Evolutionary conservation across 2,888 invertebrate species (phyloP).

Genomic region (Helleia helle): DNA sequence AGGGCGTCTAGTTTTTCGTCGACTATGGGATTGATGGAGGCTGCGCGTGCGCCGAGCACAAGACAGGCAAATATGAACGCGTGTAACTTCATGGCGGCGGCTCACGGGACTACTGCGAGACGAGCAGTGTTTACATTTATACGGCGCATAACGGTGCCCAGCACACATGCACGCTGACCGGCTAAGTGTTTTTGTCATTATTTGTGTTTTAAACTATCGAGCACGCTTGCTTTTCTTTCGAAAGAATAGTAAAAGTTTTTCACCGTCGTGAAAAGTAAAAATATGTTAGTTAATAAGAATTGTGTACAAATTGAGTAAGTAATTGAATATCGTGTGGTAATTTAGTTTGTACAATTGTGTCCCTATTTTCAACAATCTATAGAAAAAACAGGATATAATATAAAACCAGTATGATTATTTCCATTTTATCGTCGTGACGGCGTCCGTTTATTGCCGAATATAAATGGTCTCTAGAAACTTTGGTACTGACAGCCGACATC

Average conservation of each 20-base stretch:
- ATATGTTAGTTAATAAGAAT: too few species aligned
- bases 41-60: conserved; percentile 44
- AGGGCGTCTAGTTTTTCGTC: conserved; percentile 14
- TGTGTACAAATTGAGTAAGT: too few species aligned
- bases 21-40: conserved; percentile 34
- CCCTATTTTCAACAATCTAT: too few species aligned
- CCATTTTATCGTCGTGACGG: too few species aligned
- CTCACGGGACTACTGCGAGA: conserved; percentile 38
- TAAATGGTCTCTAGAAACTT: too few species aligned
- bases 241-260: conserved; percentile 6
- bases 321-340: too few species aligned
- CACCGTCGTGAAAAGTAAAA: background rate
- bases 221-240: conserved; percentile 4
- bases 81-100: conserved; percentile 51
- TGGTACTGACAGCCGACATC: too few species aligned
- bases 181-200: conserved; percentile 56
- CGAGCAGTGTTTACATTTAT: conserved; percentile 45
- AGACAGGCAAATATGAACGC: conserved; percentile 41
- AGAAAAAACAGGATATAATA: too few species aligned
- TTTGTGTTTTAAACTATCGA: conserved; percentile 47
- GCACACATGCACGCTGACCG: conserved; percentile 26
- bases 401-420: too few species aligned
- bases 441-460: too few species aligned
- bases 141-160: conserved; percentile 53
- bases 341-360: too few species aligned